Conservation (phyloP, 1,140 invertebrate species). For the Adelges cooleyi region DNA sequence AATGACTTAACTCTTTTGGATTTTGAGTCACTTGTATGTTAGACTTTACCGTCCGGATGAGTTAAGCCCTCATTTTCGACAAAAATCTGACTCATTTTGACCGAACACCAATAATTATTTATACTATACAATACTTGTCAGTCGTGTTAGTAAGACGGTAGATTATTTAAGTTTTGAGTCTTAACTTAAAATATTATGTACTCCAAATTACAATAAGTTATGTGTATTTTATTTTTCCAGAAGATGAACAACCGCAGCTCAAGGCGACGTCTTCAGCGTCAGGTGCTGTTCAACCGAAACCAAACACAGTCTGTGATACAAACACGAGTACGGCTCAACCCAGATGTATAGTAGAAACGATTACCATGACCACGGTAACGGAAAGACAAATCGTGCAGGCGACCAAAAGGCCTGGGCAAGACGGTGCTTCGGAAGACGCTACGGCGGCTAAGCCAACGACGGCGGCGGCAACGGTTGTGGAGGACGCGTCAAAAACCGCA, state of each 20-base stretch:
- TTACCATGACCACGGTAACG: conserved; percentile 55
- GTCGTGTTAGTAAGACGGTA: too few relatives aligned
- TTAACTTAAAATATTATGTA: too few relatives aligned
- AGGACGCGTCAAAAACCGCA: conserved; percentile 31
- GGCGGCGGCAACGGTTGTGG: neutral
- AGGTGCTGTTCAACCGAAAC: neutral
- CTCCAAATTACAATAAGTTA: too few relatives aligned
- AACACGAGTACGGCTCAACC: neutral
- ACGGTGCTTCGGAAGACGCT: neutral
- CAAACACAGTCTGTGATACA: neutral
- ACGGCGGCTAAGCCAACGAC: neutral
- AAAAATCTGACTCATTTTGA: too few relatives aligned
- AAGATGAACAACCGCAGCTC: neutral
- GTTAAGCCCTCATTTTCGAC: too few relatives aligned
- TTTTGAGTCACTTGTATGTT: too few relatives aligned
- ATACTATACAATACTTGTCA: too few relatives aligned
- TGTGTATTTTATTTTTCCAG: too few relatives aligned
- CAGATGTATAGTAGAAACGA: conserved; percentile 54
- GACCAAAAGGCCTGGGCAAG: conserved; percentile 19
- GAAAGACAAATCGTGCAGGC: conserved; percentile 50
- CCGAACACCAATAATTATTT: too few relatives aligned
- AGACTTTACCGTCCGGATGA: too few relatives aligned
- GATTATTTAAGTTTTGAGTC: too few relatives aligned
- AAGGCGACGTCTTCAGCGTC: neutral
- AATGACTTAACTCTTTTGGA: too few relatives aligned